Conservation (phyloP, 2,888 invertebrate genomes). For the Hoplodrina blanda region DNA sequence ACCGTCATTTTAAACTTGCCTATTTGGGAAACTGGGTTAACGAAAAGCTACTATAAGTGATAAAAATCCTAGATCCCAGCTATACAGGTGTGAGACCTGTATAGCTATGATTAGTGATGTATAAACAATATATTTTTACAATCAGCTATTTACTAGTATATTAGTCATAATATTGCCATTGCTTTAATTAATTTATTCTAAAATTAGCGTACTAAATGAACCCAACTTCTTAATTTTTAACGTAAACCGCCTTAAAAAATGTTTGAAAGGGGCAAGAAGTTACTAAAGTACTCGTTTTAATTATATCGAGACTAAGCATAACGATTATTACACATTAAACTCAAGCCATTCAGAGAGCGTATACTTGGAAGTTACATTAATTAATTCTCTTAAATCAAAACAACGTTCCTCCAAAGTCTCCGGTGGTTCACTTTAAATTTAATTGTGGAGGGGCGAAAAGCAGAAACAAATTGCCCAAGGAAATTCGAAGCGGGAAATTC, state of each 20-base stretch:
- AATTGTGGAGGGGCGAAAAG: constrained; percentile 79
- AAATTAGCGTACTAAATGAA: constrained; percentile 2
- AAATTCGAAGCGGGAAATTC: constrained; percentile 71
- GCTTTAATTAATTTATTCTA: not conserved
- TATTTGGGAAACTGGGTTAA: no score
- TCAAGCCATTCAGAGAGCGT: constrained; percentile 68
- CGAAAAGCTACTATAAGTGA: no score
- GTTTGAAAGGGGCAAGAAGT: constrained; percentile 48
- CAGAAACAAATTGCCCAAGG: constrained; percentile 79
- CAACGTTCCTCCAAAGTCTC: constrained; percentile 78
- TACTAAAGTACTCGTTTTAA: constrained; percentile 62
- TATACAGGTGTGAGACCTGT: no score
- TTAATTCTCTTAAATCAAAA: constrained; percentile 87
- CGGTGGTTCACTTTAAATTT: constrained; percentile 82
- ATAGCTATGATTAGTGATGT: no score
- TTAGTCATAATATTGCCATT: not conserved
- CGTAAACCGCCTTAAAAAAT: constrained; percentile 44
- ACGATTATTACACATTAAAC: constrained; percentile 76
- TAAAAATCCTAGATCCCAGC: no score
- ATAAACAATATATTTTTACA: no score
- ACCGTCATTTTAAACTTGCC: no score
- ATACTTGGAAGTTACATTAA: constrained; percentile 79
- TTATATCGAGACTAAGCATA: constrained; percentile 65
- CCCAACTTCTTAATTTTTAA: constrained; percentile 22
- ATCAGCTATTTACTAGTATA: not conserved